Evolutionary conservation across 2,888 invertebrate species (phyloP).

Genomic region (Odontocolon sp.): DNA sequence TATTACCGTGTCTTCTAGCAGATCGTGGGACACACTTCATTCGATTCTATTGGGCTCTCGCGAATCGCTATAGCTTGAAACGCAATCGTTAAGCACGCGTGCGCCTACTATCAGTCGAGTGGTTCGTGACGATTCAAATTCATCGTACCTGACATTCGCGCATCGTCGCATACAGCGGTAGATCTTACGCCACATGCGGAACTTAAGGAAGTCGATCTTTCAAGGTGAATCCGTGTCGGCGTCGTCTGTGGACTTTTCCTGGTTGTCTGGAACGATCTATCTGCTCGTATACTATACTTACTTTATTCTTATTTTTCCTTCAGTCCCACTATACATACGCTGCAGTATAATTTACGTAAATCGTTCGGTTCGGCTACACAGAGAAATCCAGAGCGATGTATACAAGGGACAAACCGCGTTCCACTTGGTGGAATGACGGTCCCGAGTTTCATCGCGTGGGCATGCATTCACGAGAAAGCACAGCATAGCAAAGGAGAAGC

Average conservation of each 20-base stretch:
- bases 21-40: slow-evolving; percentile 23
- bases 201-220: slow-evolving; percentile 40
- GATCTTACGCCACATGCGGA: background rate
- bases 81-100: slow-evolving; percentile 18
- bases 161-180: background rate
- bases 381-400: slow-evolving; percentile 46
- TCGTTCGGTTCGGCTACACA: slow-evolving; percentile 52
- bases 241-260: slow-evolving; percentile 53
- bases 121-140: background rate
- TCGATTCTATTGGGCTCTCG: no score
- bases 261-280: slow-evolving; percentile 53
- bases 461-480: slow-evolving; percentile 23
- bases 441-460: slow-evolving; percentile 28
- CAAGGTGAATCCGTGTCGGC: slow-evolving; percentile 51
- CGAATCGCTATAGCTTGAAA: no score
- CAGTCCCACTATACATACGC: slow-evolving; percentile 8
- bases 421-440: slow-evolving; percentile 49
- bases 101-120: slow-evolving; percentile 22
- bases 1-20: slow-evolving; percentile 44
- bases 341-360: slow-evolving; percentile 51
- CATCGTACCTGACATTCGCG: slow-evolving; percentile 43
- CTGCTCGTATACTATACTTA: background rate
- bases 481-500: slow-evolving; percentile 2
- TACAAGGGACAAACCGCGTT: slow-evolving; percentile 56
- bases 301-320: background rate